Evolutionary conservation across 2,888 invertebrate genomes (phyloP).

Genomic region (Plebejus anna): DNA sequence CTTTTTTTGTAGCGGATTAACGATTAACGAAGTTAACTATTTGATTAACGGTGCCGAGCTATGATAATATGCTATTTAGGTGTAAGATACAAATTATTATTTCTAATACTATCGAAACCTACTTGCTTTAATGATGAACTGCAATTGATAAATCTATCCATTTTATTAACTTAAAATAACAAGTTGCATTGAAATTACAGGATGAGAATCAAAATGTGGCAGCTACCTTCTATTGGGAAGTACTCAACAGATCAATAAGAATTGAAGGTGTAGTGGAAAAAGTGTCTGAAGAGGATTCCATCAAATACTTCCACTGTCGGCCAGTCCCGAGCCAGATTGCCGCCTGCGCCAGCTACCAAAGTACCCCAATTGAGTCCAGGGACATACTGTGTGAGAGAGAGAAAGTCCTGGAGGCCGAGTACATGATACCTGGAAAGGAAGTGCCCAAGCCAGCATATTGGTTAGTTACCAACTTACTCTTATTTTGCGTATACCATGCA

Average conservation of each 20-base stretch:
- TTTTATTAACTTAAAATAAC: background rate
- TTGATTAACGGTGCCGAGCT: too few species aligned
- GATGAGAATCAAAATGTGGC: conserved; percentile 92
- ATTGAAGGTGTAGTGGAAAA: conserved; percentile 93
- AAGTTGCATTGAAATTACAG: conserved; percentile 63
- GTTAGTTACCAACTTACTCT: conserved; percentile 71
- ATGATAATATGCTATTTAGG: background rate
- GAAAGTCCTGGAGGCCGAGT: conserved; percentile 81
- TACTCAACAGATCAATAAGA: conserved; percentile 88
- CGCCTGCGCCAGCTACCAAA: conserved; percentile 90
- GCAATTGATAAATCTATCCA: too few species aligned
- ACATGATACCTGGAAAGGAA: conserved; percentile 81
- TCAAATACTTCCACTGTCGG: conserved; percentile 90
- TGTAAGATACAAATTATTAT: background rate
- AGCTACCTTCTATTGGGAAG: conserved; percentile 95
- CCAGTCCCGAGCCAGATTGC: conserved; percentile 95
- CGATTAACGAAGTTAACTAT: too few species aligned
- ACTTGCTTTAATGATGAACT: background rate
- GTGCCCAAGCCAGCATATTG: conserved; percentile 91
- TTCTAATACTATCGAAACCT: background rate
- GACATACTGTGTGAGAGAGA: conserved; percentile 85
- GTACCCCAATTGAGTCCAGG: conserved; percentile 86
- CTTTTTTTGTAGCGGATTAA: too few species aligned
- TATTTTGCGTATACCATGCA: background rate
- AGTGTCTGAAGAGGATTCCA: conserved; percentile 86